Base-by-base conservation (phyloP, 2,888 invertebrate genomes). In the Byasa hedistus region DNA sequence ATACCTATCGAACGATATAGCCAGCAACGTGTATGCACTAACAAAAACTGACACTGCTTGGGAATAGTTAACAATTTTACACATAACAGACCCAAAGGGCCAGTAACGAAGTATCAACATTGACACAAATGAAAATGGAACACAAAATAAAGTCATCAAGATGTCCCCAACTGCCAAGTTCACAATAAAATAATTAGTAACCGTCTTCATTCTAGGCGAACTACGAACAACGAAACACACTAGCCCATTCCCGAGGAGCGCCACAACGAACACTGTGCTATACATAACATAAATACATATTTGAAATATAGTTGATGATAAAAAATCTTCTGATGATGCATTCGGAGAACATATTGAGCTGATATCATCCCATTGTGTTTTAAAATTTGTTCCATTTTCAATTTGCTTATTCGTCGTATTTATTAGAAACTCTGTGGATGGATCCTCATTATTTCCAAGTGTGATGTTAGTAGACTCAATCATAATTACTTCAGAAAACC, bases 111-210 rank as follows among this genome's bases (percentile, higher is more conserved):
- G 91, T 72, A 98, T 92, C 61, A 96, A 89, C 76, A 95, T 95
- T 17, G 97, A 94, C 32, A 97, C 94, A 77, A 97, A 97, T 2
- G 97, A 96, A 79, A 98, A 98, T 3, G 98, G 98, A 70, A 98
- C 96, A 85, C 98, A 98, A 77, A 98, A 95, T 27, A 97, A 79
- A 0, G 97, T 96, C 95, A 98, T 97, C 66, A 98, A 87, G 69
- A 98, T 95, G 82, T 98, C 98, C 54, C 98, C 97, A 52, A 97
- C 92, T 0, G 98, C 97, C 71, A 98, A 90, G 84, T 96, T 97
- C 79, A 96, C 96, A 79, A 98, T 97, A 84, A 98, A 98, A 85
- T 94, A 97, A 85, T 98, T 98, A 55, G 98, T 98, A 3, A 98
- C 97, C 0, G 97, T 98, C 76, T 96, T 94, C 97, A 98, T 98